Evolutionary conservation across 2,888 invertebrate species (phyloP).

Genomic region (Tholera decimalis): DNA sequence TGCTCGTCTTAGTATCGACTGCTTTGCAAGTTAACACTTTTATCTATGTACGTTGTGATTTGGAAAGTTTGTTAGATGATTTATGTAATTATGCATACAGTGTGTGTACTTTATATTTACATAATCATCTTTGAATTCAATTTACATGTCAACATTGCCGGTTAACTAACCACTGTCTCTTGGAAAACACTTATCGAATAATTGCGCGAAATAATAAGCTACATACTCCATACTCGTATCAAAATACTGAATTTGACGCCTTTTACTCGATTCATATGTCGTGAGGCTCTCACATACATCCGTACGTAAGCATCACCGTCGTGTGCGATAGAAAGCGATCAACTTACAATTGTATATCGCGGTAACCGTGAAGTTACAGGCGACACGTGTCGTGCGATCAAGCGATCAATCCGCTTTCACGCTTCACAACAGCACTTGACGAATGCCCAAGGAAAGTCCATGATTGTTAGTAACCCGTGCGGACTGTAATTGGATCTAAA

Average conservation of each 20-base stretch:
- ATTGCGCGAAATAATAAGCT: conserved; percentile 18
- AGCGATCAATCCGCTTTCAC: conserved; percentile 82
- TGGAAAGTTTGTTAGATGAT: conserved; percentile 27
- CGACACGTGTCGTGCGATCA: conserved; percentile 77
- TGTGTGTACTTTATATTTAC: conserved; percentile 5
- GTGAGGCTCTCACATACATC: conserved; percentile 35
- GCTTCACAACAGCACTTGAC: conserved; percentile 69
- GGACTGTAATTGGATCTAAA: conserved; percentile 72
- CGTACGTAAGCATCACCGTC: conserved; percentile 46
- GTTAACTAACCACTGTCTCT: background rate
- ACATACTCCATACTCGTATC: conserved; percentile 4
- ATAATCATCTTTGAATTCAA: conserved; percentile 1
- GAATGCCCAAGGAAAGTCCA: conserved; percentile 75
- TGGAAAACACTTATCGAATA: conserved; percentile 19
- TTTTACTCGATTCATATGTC: conserved; percentile 34
- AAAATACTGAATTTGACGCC: conserved; percentile 34
- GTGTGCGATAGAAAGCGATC: conserved; percentile 77
- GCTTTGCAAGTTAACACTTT: conserved; percentile 53
- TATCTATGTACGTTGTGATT: conserved; percentile 42
- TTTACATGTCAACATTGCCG: background rate
- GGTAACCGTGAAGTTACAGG: conserved; percentile 69
- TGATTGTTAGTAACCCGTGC: conserved; percentile 72
- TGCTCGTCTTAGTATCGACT: conserved; percentile 51
- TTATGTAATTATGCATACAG: conserved; percentile 25
- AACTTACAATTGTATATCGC: conserved; percentile 81